Evolutionary conservation across 1,140 invertebrate genomes (phyloP), one percentile per base, ranked within the genome.

Genomic region (Chironomus tepperi): DNA sequence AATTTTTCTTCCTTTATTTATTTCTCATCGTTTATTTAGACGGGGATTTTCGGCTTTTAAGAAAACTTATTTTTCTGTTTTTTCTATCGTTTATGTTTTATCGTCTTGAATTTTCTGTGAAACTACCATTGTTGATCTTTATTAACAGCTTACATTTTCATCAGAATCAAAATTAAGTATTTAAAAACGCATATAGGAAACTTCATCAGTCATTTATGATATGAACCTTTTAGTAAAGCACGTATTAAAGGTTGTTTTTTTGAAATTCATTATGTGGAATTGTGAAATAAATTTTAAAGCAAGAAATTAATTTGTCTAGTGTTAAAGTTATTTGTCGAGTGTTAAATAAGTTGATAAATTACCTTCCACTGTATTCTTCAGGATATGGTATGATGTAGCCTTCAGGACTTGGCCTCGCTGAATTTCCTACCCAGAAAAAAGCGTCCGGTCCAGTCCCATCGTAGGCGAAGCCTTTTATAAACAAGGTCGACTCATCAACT

Each of bases 361-460:
- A 91, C 91, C 87, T 88, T 78, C 88, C 89, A 34, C 83, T 83
- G 79, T 90, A 91, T 77, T 92, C 89, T 78, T 94, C 91, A 42
- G 93, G 93, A 81, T 94, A 95, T 0, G 93, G 92, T 79, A 96
- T 89, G 16, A 93, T 88, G 72, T 88, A 89, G 73, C 93, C 94
- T 12, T 90, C 89, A 5, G 92, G 92, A 76, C 88, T 89, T 1
- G 93, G 93, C 73, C 88, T 84, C 0, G 87, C 83, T 1, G 88
- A 88, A 78, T 91, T 92, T 2, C 93, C 93, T 19, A 92, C 90
- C 93, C 93, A 95, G 84, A 96, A 96, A 83, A 88, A 94, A 3
- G 92, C 91, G 81, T 92, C 91, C 73, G 92, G 92, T 16, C 89
- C 92, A 7, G 88, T 91, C 43, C 94, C 94, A 79, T 95, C 93